Conservation (phyloP, 2,888 invertebrate species). For the Chaetogeoica ovagalla region DNA sequence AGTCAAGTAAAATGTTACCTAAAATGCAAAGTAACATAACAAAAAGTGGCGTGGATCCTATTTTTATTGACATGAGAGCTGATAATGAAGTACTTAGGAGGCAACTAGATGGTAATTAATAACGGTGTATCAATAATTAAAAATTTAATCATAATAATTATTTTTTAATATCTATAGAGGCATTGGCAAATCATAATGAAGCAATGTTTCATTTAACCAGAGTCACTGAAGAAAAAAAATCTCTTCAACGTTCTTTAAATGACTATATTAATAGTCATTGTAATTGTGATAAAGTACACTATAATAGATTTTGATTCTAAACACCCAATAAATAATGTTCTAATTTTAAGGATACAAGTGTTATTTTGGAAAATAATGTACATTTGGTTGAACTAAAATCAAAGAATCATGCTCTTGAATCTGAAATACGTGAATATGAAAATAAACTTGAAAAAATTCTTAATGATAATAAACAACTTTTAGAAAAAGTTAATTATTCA, state of each 20-base stretch:
- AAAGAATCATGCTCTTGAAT: constrained; percentile 47
- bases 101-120: constrained; percentile 35
- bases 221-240: constrained; percentile 50
- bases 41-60: neutral
- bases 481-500: constrained; percentile 65
- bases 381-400: constrained; percentile 50
- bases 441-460: constrained; percentile 62
- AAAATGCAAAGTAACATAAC: neutral
- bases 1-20: constrained; percentile 1
- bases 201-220: constrained; percentile 41
- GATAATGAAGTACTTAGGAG: constrained; percentile 47
- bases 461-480: constrained; percentile 65
- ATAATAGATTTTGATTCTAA: neutral
- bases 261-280: constrained; percentile 42
- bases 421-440: constrained; percentile 42
- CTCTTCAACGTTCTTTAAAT: constrained; percentile 37
- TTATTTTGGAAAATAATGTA: constrained; percentile 40
- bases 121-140: neutral
- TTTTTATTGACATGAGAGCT: constrained; percentile 15
- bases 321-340: neutral
- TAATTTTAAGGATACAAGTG: constrained; percentile 28
- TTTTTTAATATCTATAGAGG: constrained; percentile 19
- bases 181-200: constrained; percentile 43
- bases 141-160: neutral
- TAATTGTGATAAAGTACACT: constrained; percentile 41